These are phyloP conservation scores for Neosalanx taihuensis DNA, from an alignment of 2,797 vertebrate genomes.

Conservation along the genomic window DNA sequence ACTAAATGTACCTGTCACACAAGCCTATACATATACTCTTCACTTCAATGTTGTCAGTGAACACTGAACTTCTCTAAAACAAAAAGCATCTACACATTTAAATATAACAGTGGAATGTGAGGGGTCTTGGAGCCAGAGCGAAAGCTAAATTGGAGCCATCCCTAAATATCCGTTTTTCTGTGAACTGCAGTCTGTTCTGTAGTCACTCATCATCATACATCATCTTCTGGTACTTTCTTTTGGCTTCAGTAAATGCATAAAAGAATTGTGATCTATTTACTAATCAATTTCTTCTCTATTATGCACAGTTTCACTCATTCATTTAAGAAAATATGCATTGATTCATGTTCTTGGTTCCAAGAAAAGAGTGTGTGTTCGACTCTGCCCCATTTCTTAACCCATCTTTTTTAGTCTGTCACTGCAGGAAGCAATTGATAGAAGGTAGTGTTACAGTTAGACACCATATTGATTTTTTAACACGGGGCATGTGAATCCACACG, in stretches of 20 bases:
- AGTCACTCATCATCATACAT: conserved; percentile 30
- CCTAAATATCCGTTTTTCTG: neutral
- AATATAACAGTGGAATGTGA: too few relatives aligned
- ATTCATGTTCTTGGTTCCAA: conserved; percentile 51
- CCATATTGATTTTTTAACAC: conserved; percentile 59
- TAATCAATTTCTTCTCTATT: conserved; percentile 53
- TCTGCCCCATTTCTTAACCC: conserved; percentile 33
- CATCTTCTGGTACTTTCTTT: conserved; percentile 24
- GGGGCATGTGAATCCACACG: conserved; percentile 47
- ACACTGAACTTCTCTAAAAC: conserved; percentile 16
- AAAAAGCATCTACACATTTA: too few relatives aligned
- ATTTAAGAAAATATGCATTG: conserved; percentile 53
- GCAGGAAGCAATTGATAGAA: conserved; percentile 56
- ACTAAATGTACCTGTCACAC: conserved; percentile 30
- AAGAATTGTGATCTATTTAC: conserved; percentile 57
- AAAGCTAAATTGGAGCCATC: neutral
- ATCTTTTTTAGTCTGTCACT: conserved; percentile 47
- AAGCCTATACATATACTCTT: conserved; percentile 32
- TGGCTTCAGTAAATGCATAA: conserved; percentile 28
- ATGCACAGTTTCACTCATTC: conserved; percentile 44
- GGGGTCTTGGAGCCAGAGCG: neutral
- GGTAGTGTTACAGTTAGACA: conserved; percentile 59
- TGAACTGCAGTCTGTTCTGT: neutral
- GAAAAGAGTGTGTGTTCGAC: conserved; percentile 37
- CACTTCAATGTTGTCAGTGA: conserved; percentile 28